Percentiles rank a stretch among this genome's conserved stretches.
phyloP scores from a whole-genome alignment of 2,888 invertebrate genomes.

The Bhutanitis thaidina region DNA sequence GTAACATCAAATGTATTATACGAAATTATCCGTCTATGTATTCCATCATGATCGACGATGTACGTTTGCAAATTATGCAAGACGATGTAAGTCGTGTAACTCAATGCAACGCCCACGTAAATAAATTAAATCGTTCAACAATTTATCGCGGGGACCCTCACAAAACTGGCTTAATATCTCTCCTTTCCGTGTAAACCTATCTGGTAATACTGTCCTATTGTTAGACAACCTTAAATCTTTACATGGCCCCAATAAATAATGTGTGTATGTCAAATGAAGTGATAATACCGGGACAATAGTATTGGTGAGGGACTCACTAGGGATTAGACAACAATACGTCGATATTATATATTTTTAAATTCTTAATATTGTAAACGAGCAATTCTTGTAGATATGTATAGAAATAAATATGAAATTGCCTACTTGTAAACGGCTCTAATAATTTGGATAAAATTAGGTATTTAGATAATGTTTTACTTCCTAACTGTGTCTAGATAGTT shows the following conservation, averaged over 20 bases:
- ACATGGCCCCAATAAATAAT: constrained; percentile 57
- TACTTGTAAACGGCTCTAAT: no score
- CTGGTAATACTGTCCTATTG: constrained; percentile 48
- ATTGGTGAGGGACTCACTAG: constrained; percentile 40
- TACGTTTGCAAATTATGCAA: constrained; percentile 31
- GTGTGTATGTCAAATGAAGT: constrained; percentile 58
- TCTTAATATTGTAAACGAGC: no score
- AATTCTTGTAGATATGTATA: no score
- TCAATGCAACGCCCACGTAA: constrained; percentile 26
- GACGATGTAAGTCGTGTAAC: constrained; percentile 24
- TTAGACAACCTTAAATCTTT: constrained; percentile 59
- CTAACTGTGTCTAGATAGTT: no score
- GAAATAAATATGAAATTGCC: no score
- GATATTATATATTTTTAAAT: no score
- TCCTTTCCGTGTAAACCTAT: constrained; percentile 40
- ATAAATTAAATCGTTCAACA: constrained; percentile 31
- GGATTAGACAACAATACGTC: constrained; percentile 29
- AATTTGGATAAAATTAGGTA: no score
- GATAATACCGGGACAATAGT: constrained; percentile 61
- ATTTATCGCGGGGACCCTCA: constrained; percentile 42
- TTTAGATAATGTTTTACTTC: no score
- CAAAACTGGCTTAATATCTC: constrained; percentile 42
- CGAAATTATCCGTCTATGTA: constrained; percentile 23
- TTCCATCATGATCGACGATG: constrained; percentile 25
- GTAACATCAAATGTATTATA: constrained; percentile 3